These are phyloP conservation scores for Tadarida brasiliensis DNA, from an alignment of 2,797 vertebrate genomes.

Conservation along the genomic window DNA sequence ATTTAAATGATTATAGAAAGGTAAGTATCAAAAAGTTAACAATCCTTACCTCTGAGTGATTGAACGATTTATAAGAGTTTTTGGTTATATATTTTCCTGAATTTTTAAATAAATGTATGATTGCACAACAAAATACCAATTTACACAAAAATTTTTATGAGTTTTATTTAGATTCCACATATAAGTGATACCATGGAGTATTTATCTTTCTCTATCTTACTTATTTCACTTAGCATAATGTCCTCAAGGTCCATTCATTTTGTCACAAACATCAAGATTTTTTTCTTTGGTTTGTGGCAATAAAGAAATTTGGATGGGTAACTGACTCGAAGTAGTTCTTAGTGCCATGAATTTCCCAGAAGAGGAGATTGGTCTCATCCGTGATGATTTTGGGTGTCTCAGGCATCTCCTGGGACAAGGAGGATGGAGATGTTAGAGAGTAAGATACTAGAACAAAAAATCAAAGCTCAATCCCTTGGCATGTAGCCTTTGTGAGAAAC, in stretches of 20 bases:
- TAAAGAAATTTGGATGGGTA: conserved; percentile 2
- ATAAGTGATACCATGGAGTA: neutral
- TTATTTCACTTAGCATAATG: neutral
- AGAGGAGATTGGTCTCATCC: conserved; percentile 58
- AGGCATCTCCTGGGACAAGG: conserved; percentile 68
- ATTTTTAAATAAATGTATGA: neutral
- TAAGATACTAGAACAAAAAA: neutral
- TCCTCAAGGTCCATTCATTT: neutral
- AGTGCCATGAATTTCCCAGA: neutral
- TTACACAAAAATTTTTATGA: neutral
- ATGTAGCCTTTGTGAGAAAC: neutral
- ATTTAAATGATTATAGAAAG: neutral
- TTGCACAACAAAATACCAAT: neutral
- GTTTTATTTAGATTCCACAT: neutral
- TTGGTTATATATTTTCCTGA: conserved; percentile 14
- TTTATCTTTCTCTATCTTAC: neutral
- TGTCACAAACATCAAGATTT: neutral
- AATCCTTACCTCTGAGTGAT: neutral
- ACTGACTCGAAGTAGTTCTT: conserved; percentile 70
- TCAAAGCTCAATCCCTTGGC: neutral
- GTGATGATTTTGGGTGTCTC: conserved; percentile 67
- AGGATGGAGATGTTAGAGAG: conserved; percentile 44
- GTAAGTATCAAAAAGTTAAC: neutral
- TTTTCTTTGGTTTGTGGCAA: conserved; percentile 62
- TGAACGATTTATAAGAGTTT: neutral